Percentiles rank a stretch among this genome's conserved stretches.
Evolutionary conservation across 2,113 vertebrate species (phyloP).

Genomic region (Rhineura floridana): DNA sequence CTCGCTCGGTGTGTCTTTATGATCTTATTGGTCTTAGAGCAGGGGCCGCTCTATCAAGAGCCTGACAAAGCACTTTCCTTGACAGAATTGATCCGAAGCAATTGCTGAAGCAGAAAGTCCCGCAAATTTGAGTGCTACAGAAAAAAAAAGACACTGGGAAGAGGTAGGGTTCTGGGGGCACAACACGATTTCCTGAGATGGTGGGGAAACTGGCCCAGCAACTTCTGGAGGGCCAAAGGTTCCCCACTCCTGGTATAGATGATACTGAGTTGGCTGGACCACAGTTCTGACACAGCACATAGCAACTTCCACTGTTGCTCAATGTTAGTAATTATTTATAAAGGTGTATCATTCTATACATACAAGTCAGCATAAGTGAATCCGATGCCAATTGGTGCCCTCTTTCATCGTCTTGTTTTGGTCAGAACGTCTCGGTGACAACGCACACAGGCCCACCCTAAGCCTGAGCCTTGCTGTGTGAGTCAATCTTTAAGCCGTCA

Average conservation of each 20-base stretch:
- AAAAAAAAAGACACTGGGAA: background rate
- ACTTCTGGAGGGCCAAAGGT: too few relatives aligned
- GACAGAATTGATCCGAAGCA: conserved; percentile 25
- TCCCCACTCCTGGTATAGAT: too few relatives aligned
- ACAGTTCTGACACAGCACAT: too few relatives aligned
- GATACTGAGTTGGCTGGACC: too few relatives aligned
- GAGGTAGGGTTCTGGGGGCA: background rate
- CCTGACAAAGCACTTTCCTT: conserved; percentile 43
- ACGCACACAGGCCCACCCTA: too few relatives aligned
- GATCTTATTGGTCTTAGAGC: conserved; percentile 8
- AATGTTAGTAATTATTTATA: too few relatives aligned
- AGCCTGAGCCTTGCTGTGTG: background rate
- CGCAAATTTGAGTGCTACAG: background rate
- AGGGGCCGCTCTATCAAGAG: conserved; percentile 48
- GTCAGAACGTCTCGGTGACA: too few relatives aligned
- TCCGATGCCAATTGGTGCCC: too few relatives aligned
- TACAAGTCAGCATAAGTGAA: too few relatives aligned
- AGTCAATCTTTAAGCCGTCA: background rate
- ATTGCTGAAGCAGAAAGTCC: conserved; percentile 27
- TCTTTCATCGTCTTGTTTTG: background rate
- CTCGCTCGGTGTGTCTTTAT: conserved; percentile 31
- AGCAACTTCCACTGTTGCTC: too few relatives aligned
- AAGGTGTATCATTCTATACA: too few relatives aligned
- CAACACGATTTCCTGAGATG: too few relatives aligned
- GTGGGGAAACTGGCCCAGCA: rapidly evolving